These are phyloP conservation scores for Antennarius striatus DNA, from an alignment of 2,113 vertebrate species.

Conservation along the genomic window DNA sequence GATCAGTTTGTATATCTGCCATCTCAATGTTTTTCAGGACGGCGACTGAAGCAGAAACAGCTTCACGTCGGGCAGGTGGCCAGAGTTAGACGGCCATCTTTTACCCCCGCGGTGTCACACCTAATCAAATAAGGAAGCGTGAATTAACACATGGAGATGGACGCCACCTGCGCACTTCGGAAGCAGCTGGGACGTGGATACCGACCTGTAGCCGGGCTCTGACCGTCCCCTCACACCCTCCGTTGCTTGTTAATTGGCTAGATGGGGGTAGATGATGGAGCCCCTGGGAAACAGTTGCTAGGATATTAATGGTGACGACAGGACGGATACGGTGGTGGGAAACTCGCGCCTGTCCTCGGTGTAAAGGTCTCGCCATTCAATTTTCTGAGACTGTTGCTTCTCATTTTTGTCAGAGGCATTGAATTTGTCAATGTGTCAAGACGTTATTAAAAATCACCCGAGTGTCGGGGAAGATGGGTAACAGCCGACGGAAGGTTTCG, in stretches of 20 bases:
- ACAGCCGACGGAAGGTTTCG: too few relatives aligned
- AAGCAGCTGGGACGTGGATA: slow-evolving; percentile 40
- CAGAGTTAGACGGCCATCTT: slow-evolving; percentile 9
- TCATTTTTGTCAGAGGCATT: neutral
- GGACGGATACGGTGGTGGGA: slow-evolving; percentile 26
- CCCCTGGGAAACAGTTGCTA: slow-evolving; percentile 54
- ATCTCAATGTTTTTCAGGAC: too few relatives aligned
- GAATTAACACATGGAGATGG: slow-evolving; percentile 24
- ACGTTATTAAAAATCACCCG: neutral
- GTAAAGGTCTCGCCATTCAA: slow-evolving; percentile 41
- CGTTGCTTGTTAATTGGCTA: slow-evolving; percentile 59
- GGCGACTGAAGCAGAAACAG: slow-evolving; percentile 8
- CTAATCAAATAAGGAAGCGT: slow-evolving; percentile 56
- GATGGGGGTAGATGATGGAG: slow-evolving; percentile 61
- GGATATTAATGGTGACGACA: slow-evolving; percentile 57
- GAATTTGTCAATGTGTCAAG: neutral
- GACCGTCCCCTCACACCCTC: slow-evolving; percentile 23
- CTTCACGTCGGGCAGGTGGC: slow-evolving; percentile 43
- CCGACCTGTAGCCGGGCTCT: slow-evolving; percentile 26
- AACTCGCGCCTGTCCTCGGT: slow-evolving; percentile 14
- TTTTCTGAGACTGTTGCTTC: slow-evolving; percentile 11
- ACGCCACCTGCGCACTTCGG: slow-evolving; percentile 36
- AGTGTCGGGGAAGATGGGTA: neutral
- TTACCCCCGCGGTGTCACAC: slow-evolving; percentile 24
- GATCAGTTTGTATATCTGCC: too few relatives aligned